A percentile compares a stretch with the other conserved stretches of the same genome.
These are phyloP conservation scores for Acrocephalus kingi DNA, from an alignment of 2,113 vertebrate genomes.

Conservation along the genomic window DNA sequence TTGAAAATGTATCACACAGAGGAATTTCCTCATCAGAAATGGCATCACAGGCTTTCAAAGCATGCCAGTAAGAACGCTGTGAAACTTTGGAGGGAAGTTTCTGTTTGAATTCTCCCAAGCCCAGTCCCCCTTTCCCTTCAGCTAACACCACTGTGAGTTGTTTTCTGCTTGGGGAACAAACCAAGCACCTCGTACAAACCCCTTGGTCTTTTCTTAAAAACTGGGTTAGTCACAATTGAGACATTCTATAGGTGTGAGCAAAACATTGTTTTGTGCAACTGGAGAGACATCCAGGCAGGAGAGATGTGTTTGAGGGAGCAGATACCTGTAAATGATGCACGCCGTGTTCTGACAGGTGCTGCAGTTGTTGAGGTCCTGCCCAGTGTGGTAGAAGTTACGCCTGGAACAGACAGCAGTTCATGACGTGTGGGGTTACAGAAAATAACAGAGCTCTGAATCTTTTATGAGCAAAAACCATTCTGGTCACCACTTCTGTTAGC, in stretches of 20 bases:
- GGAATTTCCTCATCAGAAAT: neutral
- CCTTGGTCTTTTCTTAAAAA: neutral
- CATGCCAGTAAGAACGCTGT: neutral
- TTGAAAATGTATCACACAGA: neutral
- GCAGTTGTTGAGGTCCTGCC: slow-evolving; percentile 98
- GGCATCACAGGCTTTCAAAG: neutral
- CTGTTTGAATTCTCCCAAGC: neutral
- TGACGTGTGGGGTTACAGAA: neutral
- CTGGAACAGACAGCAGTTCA: slow-evolving; percentile 76
- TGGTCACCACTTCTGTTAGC: neutral
- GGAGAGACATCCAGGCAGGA: neutral
- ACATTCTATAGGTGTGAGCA: neutral
- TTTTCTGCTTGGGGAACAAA: neutral
- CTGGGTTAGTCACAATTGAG: neutral
- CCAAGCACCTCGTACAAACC: neutral
- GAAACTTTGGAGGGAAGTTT: neutral
- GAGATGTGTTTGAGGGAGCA: neutral
- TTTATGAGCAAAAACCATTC: neutral
- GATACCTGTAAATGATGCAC: slow-evolving; percentile 99
- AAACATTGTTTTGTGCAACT: accelerated
- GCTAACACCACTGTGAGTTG: neutral
- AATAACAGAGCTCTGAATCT: neutral
- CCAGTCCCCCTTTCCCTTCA: neutral
- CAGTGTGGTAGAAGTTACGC: slow-evolving; percentile 94
- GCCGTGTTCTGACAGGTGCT: slow-evolving; percentile 96